A percentile compares a stretch with the other conserved stretches of the same genome.
Conservation (phyloP, 2,797 vertebrate species). For the Premnoplex brunnescens region DNA sequence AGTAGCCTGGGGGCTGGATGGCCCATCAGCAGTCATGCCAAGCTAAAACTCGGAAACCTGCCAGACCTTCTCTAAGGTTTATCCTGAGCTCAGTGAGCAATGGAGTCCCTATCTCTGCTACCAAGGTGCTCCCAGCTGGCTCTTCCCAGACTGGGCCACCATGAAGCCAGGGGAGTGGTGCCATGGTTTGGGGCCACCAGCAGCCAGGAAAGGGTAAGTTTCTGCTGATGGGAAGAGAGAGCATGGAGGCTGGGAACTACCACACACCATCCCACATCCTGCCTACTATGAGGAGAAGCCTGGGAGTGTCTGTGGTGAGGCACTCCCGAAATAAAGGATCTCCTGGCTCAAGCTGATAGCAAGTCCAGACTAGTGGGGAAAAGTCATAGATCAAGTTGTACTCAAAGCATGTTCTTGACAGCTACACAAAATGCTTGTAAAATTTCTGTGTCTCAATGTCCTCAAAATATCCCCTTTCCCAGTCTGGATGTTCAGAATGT, state of each 20-base stretch:
- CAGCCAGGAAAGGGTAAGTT: not conserved
- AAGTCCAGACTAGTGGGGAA: not conserved
- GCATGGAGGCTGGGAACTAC: not conserved
- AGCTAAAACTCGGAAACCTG: not conserved
- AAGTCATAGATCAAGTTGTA: not conserved
- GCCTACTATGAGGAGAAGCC: not conserved
- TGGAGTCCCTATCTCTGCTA: fast-evolving
- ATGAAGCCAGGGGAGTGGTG: not conserved
- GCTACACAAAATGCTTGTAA: not conserved
- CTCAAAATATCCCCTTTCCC: not conserved
- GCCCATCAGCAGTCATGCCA: not conserved
- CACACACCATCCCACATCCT: not conserved
- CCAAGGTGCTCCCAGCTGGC: not conserved
- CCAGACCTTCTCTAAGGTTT: not conserved
- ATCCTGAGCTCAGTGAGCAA: not conserved
- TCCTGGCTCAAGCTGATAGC: not conserved
- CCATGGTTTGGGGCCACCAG: not conserved
- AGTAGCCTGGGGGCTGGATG: not conserved
- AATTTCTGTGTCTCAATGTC: not conserved
- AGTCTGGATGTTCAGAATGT: not conserved
- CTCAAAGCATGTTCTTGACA: not conserved
- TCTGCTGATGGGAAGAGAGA: not conserved
- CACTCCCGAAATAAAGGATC: not conserved
- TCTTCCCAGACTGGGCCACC: not conserved
- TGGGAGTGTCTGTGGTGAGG: not conserved